Conservation (phyloP, 2,888 invertebrate genomes). For the Chironomus tentans region DNA sequence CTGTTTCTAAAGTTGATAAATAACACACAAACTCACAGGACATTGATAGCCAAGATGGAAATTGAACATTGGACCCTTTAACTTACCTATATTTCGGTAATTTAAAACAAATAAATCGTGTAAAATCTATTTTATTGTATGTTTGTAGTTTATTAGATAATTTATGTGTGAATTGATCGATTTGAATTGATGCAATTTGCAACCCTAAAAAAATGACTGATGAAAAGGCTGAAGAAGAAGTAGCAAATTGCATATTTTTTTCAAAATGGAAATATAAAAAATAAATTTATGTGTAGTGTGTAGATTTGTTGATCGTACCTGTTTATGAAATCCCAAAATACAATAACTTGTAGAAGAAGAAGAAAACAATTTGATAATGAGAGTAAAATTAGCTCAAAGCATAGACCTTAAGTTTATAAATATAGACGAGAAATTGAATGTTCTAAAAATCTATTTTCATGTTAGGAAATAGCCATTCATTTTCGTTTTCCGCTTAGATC, state of each 20-base stretch:
- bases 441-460: background rate
- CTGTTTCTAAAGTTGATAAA: no score
- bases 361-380: background rate
- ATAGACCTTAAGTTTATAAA: background rate
- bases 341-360: background rate
- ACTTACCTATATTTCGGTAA: background rate
- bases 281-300: background rate
- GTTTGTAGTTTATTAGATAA: background rate
- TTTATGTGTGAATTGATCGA: background rate
- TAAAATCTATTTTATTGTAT: no score
- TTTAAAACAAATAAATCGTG: background rate
- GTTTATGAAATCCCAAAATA: background rate
- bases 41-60: background rate
- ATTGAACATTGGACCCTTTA: background rate
- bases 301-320: constrained; percentile 9
- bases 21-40: background rate
- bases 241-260: background rate
- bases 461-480: background rate
- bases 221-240: background rate
- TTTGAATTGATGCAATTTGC: constrained; percentile 1
- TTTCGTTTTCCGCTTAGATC: background rate
- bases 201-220: background rate
- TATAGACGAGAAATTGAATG: background rate
- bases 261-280: no score
- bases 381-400: background rate